phyloP scores from a whole-genome alignment of 2,888 invertebrate genomes.

The Lepidocyrtinus sp. region DNA sequence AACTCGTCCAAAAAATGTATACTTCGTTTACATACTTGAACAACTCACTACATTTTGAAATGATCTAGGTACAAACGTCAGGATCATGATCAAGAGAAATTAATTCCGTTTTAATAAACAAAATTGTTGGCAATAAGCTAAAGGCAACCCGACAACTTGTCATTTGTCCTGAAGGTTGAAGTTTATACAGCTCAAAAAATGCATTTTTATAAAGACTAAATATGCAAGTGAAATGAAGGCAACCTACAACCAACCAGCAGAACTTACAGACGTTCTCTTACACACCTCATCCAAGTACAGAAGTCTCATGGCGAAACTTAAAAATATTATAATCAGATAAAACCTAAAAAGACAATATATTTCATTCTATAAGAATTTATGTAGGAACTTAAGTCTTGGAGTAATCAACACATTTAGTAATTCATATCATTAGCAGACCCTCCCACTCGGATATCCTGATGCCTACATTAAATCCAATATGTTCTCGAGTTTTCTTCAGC shows the following conservation, averaged over 20 bases:
- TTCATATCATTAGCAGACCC: constrained; percentile 16
- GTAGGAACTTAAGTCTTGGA: background rate
- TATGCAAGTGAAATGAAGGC: constrained; percentile 1
- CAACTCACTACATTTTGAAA: no score
- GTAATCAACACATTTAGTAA: background rate
- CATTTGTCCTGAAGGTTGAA: no score
- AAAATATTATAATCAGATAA: background rate
- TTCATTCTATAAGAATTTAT: background rate
- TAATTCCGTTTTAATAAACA: no score
- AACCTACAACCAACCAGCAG: no score
- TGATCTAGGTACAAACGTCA: no score
- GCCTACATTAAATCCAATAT: background rate
- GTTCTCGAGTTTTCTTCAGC: background rate
- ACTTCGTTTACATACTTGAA: no score
- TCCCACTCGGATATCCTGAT: constrained; percentile 27
- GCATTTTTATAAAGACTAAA: background rate
- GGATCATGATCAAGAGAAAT: no score
- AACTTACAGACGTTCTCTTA: no score
- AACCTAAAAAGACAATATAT: background rate
- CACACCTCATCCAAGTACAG: background rate
- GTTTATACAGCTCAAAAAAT: background rate
- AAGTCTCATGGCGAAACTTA: background rate
- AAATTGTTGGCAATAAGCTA: no score
- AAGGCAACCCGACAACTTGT: no score
- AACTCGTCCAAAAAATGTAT: no score